These are phyloP conservation scores for Scaptomyza caliginosa DNA, from an alignment of 2,888 invertebrate genomes.

Conservation along the genomic window DNA sequence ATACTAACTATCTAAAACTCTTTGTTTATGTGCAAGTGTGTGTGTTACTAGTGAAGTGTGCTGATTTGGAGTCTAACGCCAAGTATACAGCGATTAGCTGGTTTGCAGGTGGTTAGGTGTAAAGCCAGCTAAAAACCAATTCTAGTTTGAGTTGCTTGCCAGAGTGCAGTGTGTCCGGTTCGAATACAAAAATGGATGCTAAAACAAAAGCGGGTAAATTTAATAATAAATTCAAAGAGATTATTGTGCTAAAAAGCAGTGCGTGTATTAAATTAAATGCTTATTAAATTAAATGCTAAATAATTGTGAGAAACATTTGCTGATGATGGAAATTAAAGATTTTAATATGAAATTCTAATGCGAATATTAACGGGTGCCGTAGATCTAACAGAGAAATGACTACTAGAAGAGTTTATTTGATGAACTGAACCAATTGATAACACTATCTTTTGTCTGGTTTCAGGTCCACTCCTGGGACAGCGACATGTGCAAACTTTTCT, in stretches of 20 bases:
- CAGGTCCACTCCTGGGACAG: slow-evolving; percentile 85
- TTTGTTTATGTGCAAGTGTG: background rate
- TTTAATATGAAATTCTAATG: background rate
- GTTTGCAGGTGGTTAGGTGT: slow-evolving; percentile 51
- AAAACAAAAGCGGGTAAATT: slow-evolving; percentile 61
- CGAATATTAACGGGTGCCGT: background rate
- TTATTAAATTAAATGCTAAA: background rate
- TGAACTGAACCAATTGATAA: too few relatives aligned
- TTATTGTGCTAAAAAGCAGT: background rate
- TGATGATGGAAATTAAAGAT: background rate
- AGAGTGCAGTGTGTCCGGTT: slow-evolving; percentile 36
- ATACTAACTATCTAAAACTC: slow-evolving; percentile 20
- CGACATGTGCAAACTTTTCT: slow-evolving; percentile 87
- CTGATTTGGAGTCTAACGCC: slow-evolving; percentile 40
- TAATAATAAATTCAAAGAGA: background rate
- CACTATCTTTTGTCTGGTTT: background rate
- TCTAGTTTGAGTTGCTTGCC: slow-evolving; percentile 42
- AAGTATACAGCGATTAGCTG: slow-evolving; percentile 19
- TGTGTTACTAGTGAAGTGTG: slow-evolving; percentile 33
- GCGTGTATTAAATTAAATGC: background rate
- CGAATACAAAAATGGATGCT: slow-evolving; percentile 50
- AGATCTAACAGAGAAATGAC: background rate
- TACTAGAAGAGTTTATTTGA: background rate
- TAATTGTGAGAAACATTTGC: background rate
- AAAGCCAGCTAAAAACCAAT: slow-evolving; percentile 32